A percentile compares a stretch with the other conserved stretches of the same genome.
These are phyloP conservation scores for Rhinella marina DNA, from an alignment of 2,797 vertebrate species.

Conservation along the genomic window DNA sequence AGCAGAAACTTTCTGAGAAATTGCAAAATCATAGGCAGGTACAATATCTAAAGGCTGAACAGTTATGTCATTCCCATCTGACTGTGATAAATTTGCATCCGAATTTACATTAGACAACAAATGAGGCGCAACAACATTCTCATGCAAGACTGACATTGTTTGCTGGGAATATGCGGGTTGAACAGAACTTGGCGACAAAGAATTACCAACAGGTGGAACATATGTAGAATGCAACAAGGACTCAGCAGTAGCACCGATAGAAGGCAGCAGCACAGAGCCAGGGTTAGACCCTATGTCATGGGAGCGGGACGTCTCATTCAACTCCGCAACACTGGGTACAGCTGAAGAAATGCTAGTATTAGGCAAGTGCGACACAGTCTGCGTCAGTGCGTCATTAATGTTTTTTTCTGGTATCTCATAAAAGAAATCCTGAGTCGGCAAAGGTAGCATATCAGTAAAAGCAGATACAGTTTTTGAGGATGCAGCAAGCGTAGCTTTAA, in stretches of 20 bases:
- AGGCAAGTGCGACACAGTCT: conserved; percentile 72
- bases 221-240: conserved; percentile 67
- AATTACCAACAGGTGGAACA: conserved; percentile 64
- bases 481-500: conserved; percentile 72
- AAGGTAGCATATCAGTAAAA: conserved; percentile 71
- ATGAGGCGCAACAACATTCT: conserved; percentile 70
- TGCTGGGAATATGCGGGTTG: conserved; percentile 67
- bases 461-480: conserved; percentile 73
- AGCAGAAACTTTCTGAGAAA: conserved; percentile 66
- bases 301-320: conserved; percentile 70
- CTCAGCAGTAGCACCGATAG: conserved; percentile 61
- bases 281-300: conserved; percentile 72
- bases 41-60: conserved; percentile 69
- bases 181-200: conserved; percentile 66
- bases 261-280: conserved; percentile 62
- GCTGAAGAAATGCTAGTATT: conserved; percentile 68
- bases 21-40: conserved; percentile 62
- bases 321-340: conserved; percentile 68
- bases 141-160: conserved; percentile 70
- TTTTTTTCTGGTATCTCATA: conserved; percentile 71
- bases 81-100: conserved; percentile 69
- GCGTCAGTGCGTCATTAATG: conserved; percentile 72
- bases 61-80: conserved; percentile 68
- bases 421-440: conserved; percentile 71
- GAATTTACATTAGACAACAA: conserved; percentile 69